Conservation (phyloP, 2,888 invertebrate species). For the Vandiemenella viatica region DNA sequence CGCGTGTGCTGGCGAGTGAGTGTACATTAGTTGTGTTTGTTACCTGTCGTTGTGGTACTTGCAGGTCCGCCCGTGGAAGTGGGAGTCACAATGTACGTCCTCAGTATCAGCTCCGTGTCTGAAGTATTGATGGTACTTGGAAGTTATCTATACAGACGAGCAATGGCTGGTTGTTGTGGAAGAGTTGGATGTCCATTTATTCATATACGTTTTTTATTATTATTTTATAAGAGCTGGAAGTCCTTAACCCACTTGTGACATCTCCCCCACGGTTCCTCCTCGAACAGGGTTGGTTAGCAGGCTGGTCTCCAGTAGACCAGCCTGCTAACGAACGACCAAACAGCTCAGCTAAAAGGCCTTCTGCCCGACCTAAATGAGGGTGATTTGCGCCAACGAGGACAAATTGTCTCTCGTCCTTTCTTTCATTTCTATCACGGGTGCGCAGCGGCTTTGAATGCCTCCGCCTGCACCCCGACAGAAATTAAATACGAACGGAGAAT, state of each 20-base stretch:
- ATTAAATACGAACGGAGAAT: no score
- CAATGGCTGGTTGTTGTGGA: not conserved
- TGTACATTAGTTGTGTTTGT: no score
- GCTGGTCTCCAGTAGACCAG: no score
- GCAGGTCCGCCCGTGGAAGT: slow-evolving; percentile 94
- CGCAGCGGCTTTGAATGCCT: slow-evolving; percentile 1
- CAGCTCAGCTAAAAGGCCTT: not conserved
- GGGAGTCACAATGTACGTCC: slow-evolving; percentile 95
- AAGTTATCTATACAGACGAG: not conserved
- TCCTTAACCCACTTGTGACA: no score
- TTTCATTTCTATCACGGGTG: not conserved
- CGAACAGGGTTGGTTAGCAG: no score
- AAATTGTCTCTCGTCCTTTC: not conserved
- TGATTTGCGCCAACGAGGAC: no score
- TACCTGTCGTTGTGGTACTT: slow-evolving; percentile 27
- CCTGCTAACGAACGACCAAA: no score
- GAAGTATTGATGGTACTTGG: slow-evolving; percentile 89
- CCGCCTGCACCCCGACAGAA: not conserved
- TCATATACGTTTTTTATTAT: no score
- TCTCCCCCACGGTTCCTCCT: no score
- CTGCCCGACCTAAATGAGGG: no score
- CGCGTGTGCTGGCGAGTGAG: no score
- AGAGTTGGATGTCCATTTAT: not conserved
- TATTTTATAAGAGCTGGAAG: no score
- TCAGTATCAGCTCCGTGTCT: slow-evolving; percentile 95